Conservation (phyloP, 2,113 vertebrate species). For the Catharus fuscescens region DNA sequence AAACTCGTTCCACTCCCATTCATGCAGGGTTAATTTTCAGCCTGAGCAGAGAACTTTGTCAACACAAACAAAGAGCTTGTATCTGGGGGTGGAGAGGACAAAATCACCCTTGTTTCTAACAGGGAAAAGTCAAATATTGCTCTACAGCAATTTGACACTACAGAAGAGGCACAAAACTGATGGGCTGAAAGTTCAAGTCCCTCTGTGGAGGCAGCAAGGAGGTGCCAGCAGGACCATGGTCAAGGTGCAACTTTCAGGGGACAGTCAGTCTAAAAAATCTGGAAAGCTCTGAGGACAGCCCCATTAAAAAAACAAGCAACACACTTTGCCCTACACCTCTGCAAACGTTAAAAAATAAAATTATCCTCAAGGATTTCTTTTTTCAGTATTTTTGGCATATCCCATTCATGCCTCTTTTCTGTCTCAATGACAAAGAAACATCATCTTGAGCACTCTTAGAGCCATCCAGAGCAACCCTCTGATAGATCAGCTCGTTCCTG, state of each 20-base stretch:
- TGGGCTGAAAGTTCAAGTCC: not conserved
- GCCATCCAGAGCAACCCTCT: not conserved
- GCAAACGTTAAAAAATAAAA: not conserved
- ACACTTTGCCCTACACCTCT: not conserved
- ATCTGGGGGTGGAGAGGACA: not conserved
- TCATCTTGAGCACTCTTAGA: not conserved
- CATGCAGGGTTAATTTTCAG: not conserved
- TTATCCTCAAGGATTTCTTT: not conserved
- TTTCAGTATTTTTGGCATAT: not conserved
- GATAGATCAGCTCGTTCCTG: not conserved
- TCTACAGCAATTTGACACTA: not conserved
- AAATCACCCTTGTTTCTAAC: not conserved
- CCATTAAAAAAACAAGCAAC: accelerated
- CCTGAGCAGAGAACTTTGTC: not conserved
- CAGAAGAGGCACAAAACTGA: not conserved
- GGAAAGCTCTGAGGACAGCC: accelerated
- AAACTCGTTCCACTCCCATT: not conserved
- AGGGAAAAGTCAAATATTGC: not conserved
- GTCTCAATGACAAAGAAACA: not conserved
- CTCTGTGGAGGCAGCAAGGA: not conserved
- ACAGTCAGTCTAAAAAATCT: not conserved
- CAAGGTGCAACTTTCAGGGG: not conserved
- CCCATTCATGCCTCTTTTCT: not conserved
- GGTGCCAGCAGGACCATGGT: not conserved
- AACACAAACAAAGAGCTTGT: not conserved